Evolutionary conservation across 2,888 invertebrate species (phyloP).

Genomic region (Macroteleia sp.): DNA sequence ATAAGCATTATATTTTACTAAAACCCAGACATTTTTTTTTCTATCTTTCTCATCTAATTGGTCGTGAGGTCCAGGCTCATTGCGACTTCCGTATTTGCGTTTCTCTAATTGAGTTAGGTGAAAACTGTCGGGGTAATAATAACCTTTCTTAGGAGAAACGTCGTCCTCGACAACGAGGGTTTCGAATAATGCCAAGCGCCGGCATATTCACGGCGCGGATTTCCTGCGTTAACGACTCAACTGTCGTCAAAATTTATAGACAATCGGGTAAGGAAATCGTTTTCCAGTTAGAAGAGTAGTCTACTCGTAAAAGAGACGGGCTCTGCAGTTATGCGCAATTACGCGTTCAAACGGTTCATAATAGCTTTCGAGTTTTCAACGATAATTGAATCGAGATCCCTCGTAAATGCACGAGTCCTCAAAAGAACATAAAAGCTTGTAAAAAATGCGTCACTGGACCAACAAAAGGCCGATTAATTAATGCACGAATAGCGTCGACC

Average conservation of each 20-base stretch:
- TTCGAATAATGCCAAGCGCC: slow-evolving; percentile 21
- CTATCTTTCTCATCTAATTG: too few relatives aligned
- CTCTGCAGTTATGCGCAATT: slow-evolving; percentile 72
- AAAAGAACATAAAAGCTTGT: slow-evolving; percentile 32
- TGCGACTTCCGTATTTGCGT: slow-evolving; percentile 24
- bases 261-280: slow-evolving; percentile 56
- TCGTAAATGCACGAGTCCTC: slow-evolving; percentile 42
- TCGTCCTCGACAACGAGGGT: slow-evolving; percentile 7
- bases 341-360: slow-evolving; percentile 73
- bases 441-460: slow-evolving; percentile 30
- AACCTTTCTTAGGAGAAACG: slow-evolving; percentile 23
- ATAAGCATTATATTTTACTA: slow-evolving; percentile 12
- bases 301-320: slow-evolving; percentile 61
- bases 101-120: slow-evolving; percentile 46
- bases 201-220: slow-evolving; percentile 38
- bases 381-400: slow-evolving; percentile 73
- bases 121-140: slow-evolving; percentile 31
- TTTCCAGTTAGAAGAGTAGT: slow-evolving; percentile 53
- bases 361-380: slow-evolving; percentile 71
- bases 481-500: slow-evolving; percentile 9
- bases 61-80: too few relatives aligned
- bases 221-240: slow-evolving; percentile 55
- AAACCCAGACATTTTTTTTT: too few relatives aligned
- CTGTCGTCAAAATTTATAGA: slow-evolving; percentile 61
- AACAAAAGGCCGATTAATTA: slow-evolving; percentile 37